These are phyloP conservation scores for Gymnopithys bicolor DNA, from an alignment of 2,797 vertebrate genomes.

Conservation along the genomic window DNA sequence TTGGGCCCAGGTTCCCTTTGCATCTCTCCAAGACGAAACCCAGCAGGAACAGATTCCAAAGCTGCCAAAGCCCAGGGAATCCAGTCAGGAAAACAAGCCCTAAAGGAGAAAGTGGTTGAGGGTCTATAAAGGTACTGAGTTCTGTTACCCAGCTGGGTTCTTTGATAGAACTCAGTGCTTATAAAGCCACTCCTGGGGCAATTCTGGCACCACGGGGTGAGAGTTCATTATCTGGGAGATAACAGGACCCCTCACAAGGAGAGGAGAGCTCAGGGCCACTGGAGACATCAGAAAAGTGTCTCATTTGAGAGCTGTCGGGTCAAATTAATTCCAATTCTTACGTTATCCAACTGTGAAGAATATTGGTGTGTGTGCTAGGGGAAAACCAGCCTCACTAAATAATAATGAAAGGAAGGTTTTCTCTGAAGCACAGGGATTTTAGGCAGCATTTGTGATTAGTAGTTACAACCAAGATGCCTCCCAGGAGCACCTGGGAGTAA, in stretches of 20 bases:
- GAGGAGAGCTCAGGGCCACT: neutral
- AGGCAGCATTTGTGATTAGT: neutral
- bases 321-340: conserved; percentile 22
- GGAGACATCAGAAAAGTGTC: neutral
- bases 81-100: neutral
- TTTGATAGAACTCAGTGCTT: neutral
- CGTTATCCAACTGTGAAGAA: neutral
- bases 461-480: neutral
- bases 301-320: neutral
- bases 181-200: neutral
- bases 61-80: conserved; percentile 10
- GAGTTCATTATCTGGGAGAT: conserved; percentile 3
- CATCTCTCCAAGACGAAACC: neutral
- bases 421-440: neutral
- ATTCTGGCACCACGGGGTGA: neutral
- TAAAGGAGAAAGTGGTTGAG: neutral
- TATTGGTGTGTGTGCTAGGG: neutral
- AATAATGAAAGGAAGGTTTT: neutral
- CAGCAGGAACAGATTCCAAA: neutral
- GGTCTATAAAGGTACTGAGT: neutral
- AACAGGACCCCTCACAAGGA: neutral
- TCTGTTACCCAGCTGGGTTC: neutral
- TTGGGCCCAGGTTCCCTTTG: neutral
- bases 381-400: neutral
- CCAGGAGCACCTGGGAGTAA: neutral